Conservation (phyloP, 2,888 invertebrate genomes). For the Eubasilissa splendida region DNA sequence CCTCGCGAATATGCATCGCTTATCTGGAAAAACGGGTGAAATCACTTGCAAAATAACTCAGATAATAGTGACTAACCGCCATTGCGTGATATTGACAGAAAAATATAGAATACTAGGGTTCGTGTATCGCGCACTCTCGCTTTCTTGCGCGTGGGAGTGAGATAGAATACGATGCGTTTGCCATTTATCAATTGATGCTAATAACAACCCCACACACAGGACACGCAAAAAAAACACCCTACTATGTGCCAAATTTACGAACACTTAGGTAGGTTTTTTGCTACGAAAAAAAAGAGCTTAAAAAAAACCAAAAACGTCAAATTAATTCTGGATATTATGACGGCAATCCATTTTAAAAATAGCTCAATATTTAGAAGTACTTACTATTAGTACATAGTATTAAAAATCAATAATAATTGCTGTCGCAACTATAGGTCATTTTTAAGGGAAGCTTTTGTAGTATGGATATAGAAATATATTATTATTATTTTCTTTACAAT, state of each 20-base stretch:
- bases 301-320: not conserved
- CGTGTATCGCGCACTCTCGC: conserved; percentile 36
- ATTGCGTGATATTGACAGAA: conserved; percentile 56
- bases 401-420: too few relatives aligned
- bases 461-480: too few relatives aligned
- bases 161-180: conserved; percentile 38
- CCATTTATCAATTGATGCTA: conserved; percentile 43
- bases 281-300: not conserved
- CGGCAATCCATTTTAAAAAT: too few relatives aligned
- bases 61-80: conserved; percentile 55
- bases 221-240: conserved; percentile 29
- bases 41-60: conserved; percentile 46
- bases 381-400: too few relatives aligned
- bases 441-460: too few relatives aligned
- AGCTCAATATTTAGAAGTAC: too few relatives aligned
- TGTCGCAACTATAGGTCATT: too few relatives aligned
- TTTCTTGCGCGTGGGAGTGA: conserved; percentile 34
- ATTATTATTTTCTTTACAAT: too few relatives aligned
- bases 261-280: not conserved
- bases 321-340: too few relatives aligned
- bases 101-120: conserved; percentile 38
- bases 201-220: conserved; percentile 55
- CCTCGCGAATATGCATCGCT: conserved; percentile 48
- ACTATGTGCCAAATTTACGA: conserved; percentile 54
- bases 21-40: conserved; percentile 44